phyloP scores from a whole-genome alignment of 2,113 vertebrate genomes.

The Corythornis madagascariensis region DNA sequence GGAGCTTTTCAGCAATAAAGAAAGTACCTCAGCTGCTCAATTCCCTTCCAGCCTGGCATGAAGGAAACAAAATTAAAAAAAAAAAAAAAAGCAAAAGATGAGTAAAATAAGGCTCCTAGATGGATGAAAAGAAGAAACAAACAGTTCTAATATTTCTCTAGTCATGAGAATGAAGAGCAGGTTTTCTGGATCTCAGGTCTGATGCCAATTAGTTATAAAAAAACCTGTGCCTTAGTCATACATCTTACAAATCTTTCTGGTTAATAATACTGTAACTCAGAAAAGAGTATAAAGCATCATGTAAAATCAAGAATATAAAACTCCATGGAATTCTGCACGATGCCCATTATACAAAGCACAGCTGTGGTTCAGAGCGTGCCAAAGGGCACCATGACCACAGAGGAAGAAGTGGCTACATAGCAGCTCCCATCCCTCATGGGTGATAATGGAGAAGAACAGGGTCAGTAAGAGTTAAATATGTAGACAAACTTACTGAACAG shows the following conservation, averaged over 20 bases:
- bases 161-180: neutral
- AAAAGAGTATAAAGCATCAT: neutral
- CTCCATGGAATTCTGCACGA: neutral
- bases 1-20: constrained; percentile 18
- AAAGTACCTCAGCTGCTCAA: neutral
- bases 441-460: neutral
- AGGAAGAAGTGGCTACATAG: neutral
- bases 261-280: neutral
- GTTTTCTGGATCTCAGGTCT: neutral
- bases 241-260: neutral
- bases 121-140: neutral
- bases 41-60: neutral
- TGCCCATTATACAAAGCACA: neutral
- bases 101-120: constrained; percentile 5
- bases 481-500: neutral
- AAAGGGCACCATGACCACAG: neutral
- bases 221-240: neutral
- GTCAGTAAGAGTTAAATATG: neutral
- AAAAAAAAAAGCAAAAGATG: neutral
- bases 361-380: neutral
- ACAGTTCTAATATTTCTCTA: neutral
- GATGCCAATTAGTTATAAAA: neutral
- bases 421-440: neutral
- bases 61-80: neutral
- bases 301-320: neutral